Percentiles rank a stretch among this genome's conserved stretches.
These are phyloP conservation scores for Spondyliosoma cantharus DNA, from an alignment of 2,797 vertebrate species.

Conservation along the genomic window DNA sequence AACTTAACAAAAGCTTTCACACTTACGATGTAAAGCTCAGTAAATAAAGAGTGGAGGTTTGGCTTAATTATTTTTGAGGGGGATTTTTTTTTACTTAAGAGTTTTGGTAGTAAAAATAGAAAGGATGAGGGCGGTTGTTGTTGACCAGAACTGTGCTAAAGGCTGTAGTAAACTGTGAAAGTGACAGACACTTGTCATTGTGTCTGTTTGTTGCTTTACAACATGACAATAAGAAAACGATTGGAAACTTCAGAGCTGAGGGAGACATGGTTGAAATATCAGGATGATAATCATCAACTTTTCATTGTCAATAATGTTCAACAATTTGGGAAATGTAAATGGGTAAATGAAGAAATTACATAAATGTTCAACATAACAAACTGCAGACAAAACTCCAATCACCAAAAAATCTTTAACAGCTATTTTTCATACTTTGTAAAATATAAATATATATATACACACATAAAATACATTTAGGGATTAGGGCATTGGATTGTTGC, in stretches of 20 bases:
- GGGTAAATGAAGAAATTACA: background rate
- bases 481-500: no score
- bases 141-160: background rate
- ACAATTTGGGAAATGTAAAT: background rate
- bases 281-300: background rate
- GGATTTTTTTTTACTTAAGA: background rate
- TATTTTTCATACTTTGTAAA: no score
- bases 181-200: background rate
- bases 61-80: background rate
- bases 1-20: background rate
- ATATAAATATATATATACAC: no score
- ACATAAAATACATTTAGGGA: no score
- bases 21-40: background rate
- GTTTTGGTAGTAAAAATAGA: slow-evolving; percentile 3
- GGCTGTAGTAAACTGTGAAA: background rate
- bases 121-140: background rate
- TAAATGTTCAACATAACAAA: no score
- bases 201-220: background rate
- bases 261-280: background rate
- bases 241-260: background rate
- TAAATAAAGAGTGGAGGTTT: background rate
- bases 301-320: background rate
- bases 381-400: no score
- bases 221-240: background rate
- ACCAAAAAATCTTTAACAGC: no score